A percentile compares a stretch with the other conserved stretches of the same genome.
These are phyloP conservation scores for Rhagonycha lutea DNA, from an alignment of 2,888 invertebrate species.

Conservation along the genomic window DNA sequence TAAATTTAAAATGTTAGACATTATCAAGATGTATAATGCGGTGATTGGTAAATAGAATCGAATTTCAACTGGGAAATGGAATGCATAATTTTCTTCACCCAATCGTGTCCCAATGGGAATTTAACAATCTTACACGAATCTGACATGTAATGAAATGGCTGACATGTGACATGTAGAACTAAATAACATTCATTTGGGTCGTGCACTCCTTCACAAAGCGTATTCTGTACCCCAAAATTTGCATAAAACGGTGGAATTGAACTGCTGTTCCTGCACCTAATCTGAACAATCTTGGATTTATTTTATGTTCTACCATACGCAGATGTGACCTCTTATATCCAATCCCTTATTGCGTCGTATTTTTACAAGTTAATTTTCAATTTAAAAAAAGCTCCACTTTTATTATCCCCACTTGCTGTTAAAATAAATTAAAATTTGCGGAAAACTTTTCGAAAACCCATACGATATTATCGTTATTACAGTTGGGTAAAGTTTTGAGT, in stretches of 20 bases:
- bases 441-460: neutral
- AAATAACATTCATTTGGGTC: conserved; percentile 49
- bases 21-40: neutral
- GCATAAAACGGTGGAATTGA: conserved; percentile 46
- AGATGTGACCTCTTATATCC: conserved; percentile 40
- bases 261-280: conserved; percentile 42
- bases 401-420: neutral
- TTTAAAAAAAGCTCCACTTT: neutral
- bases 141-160: conserved; percentile 51
- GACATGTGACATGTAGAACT: conserved; percentile 50
- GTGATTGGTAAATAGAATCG: conserved; percentile 9
- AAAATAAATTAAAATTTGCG: neutral
- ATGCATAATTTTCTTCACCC: conserved; percentile 43
- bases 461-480: neutral
- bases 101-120: conserved; percentile 47
- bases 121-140: conserved; percentile 47
- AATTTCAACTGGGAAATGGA: conserved; percentile 35
- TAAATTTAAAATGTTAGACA: neutral
- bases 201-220: conserved; percentile 37
- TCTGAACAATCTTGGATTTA: conserved; percentile 46
- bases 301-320: conserved; percentile 43
- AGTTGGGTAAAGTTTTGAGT: neutral
- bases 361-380: conserved; percentile 16
- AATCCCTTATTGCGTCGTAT: conserved; percentile 15
- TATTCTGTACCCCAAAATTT: conserved; percentile 38